phyloP scores from a whole-genome alignment of 1,140 invertebrate genomes.

The Hylaeus anthracinus region DNA sequence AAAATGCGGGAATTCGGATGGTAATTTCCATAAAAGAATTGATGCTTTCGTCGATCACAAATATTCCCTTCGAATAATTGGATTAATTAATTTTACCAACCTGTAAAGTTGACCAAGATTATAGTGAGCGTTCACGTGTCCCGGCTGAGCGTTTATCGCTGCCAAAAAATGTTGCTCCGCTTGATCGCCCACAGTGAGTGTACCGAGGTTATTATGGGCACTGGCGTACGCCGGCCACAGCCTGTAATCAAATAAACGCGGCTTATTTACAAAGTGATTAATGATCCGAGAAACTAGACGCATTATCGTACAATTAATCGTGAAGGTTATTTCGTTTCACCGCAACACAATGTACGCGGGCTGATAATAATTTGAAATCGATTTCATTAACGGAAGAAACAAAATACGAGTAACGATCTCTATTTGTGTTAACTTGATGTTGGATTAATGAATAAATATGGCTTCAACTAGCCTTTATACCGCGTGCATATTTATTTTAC shows the following conservation, averaged over 20 bases:
- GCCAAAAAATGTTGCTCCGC: slow-evolving; percentile 90
- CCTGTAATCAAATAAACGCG: slow-evolving; percentile 80
- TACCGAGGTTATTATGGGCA: slow-evolving; percentile 94
- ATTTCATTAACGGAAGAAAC: slow-evolving; percentile 1
- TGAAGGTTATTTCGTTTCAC: slow-evolving; percentile 11
- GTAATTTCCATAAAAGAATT: too few species aligned
- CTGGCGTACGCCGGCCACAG: slow-evolving; percentile 93
- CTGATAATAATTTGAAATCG: slow-evolving; percentile 16
- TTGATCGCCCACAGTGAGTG: slow-evolving; percentile 85
- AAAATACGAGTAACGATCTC: too few species aligned
- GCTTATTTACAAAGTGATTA: slow-evolving; percentile 48
- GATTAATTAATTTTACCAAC: slow-evolving; percentile 79
- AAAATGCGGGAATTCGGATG: too few species aligned
- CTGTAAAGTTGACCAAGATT: slow-evolving; percentile 92
- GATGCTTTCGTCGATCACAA: too few species aligned
- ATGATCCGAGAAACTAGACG: slow-evolving; percentile 17
- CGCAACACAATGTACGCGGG: background rate
- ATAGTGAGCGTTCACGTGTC: slow-evolving; percentile 92
- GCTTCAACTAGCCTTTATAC: too few species aligned
- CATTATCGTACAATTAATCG: slow-evolving; percentile 37
- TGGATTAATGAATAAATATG: too few species aligned
- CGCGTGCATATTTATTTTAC: too few species aligned
- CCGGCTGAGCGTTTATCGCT: slow-evolving; percentile 87
- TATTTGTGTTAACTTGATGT: too few species aligned
- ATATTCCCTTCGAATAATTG: too few species aligned